phyloP scores from a whole-genome alignment of 1,140 invertebrate species.

The Drepana arcuata region DNA sequence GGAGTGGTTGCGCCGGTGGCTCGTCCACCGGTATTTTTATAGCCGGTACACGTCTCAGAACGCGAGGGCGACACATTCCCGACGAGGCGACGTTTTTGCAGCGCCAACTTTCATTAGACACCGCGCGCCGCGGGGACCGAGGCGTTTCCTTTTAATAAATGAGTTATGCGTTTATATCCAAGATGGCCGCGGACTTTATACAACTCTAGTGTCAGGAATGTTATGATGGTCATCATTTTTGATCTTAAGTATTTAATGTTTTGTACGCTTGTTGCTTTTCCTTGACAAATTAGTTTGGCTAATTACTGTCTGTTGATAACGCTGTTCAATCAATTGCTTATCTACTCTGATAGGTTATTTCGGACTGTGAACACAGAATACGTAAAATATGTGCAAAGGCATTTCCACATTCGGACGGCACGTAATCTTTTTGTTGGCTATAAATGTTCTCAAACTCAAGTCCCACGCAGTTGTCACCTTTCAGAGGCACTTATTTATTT shows the following conservation, averaged over 20 bases:
- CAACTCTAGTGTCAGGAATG: conserved; percentile 36
- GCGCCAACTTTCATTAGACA: conserved; percentile 58
- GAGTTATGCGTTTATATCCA: conserved; percentile 58
- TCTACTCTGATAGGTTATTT: not conserved
- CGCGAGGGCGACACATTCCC: conserved; percentile 63
- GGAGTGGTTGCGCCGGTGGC: conserved; percentile 20
- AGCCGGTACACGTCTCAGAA: conserved; percentile 50
- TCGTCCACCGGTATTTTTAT: conserved; percentile 57
- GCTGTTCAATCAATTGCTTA: not conserved
- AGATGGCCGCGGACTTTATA: conserved; percentile 38
- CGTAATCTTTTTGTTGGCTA: conserved; percentile 29
- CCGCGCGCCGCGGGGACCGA: conserved; percentile 33
- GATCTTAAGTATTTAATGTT: not conserved
- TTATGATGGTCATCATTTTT: conserved; percentile 30
- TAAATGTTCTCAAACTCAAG: conserved; percentile 22
- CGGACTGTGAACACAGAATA: conserved; percentile 16
- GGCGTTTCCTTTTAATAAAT: conserved; percentile 59
- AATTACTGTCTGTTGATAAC: not conserved
- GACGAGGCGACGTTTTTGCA: conserved; percentile 54
- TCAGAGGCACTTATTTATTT: conserved; percentile 30
- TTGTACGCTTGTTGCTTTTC: too few species aligned
- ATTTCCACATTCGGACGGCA: conserved; percentile 25
- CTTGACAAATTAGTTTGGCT: not conserved
- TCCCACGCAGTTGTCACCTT: conserved; percentile 25
- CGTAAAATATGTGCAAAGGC: conserved; percentile 23